These are phyloP conservation scores for Drosophila kanapiae DNA, from an alignment of 1,140 invertebrate genomes.

Conservation along the genomic window DNA sequence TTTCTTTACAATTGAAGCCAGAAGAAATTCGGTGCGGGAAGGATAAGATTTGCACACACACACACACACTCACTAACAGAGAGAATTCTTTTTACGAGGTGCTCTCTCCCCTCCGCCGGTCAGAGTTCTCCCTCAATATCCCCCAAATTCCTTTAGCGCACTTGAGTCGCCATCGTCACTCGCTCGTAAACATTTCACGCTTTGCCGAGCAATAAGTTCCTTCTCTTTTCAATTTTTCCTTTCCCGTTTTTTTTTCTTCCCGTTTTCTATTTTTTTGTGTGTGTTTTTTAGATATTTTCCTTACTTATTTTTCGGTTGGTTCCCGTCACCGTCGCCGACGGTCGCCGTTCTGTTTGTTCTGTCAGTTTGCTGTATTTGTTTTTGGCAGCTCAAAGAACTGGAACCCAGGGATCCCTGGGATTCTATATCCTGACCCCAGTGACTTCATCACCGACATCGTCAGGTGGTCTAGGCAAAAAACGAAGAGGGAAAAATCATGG, in stretches of 20 bases:
- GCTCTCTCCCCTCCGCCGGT: background rate
- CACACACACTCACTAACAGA: conserved; percentile 28
- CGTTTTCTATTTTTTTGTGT: background rate
- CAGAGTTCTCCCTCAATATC: background rate
- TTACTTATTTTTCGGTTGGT: conserved; percentile 22
- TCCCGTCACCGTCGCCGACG: background rate
- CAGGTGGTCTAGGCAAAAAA: conserved; percentile 25
- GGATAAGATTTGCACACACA: conserved; percentile 53
- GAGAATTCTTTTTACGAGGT: conserved; percentile 56
- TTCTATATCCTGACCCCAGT: conserved; percentile 34
- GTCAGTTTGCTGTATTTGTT: conserved; percentile 75
- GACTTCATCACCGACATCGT: conserved; percentile 44
- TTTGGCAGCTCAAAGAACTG: conserved; percentile 57
- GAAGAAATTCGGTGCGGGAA: conserved; percentile 19
- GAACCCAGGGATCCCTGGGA: conserved; percentile 19
- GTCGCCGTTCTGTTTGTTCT: conserved; percentile 45
- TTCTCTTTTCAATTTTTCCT: conserved; percentile 25
- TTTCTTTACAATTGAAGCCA: conserved; percentile 77
- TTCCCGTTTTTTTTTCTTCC: conserved; percentile 17
- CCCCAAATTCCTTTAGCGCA: conserved; percentile 27
- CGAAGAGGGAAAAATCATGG: conserved; percentile 11
- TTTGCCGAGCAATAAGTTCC: conserved; percentile 78
- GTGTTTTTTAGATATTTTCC: conserved; percentile 20
- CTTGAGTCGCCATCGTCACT: conserved; percentile 79
- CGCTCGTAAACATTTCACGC: conserved; percentile 82